Conservation (phyloP, 1,140 invertebrate genomes). For the Episyrphus balteatus region DNA sequence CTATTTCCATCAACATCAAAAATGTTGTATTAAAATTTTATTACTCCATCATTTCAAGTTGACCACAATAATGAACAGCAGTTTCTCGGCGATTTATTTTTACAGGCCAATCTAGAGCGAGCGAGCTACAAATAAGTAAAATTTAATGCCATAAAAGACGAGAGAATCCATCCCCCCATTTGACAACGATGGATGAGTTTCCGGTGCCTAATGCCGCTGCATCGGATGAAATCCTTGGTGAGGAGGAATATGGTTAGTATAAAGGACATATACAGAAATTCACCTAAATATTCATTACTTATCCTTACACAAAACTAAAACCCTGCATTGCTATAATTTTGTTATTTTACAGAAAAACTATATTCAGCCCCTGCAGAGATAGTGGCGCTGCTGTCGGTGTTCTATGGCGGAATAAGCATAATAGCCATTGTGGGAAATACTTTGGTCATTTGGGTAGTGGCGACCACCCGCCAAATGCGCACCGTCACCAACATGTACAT, state of each 20-base stretch:
- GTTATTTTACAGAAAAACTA: conserved; percentile 26
- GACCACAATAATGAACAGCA: no score
- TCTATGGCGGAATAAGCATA: conserved; percentile 72
- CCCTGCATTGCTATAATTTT: not conserved
- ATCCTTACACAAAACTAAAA: not conserved
- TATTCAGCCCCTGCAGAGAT: conserved; percentile 64
- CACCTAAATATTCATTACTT: not conserved
- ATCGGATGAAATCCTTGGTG: conserved; percentile 5
- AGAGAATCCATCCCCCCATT: no score
- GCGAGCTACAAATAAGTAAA: no score
- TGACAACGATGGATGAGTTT: conserved; percentile 6
- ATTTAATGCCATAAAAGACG: no score
- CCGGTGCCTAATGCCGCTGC: not conserved
- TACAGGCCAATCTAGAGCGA: no score
- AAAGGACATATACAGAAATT: not conserved
- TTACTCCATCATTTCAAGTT: no score
- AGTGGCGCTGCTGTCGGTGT: conserved; percentile 59
- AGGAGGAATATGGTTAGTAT: conserved; percentile 9
- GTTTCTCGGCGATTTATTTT: no score
- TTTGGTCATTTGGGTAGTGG: conserved; percentile 70
- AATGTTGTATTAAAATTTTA: no score
- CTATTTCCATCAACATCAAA: no score
- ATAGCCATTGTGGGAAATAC: conserved; percentile 70
- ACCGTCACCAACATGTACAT: conserved; percentile 76
- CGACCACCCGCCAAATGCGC: conserved; percentile 60